A percentile compares a stretch with the other conserved stretches of the same genome.
Evolutionary conservation across 2,888 invertebrate species (phyloP).

Genomic region (Idaea aversata): DNA sequence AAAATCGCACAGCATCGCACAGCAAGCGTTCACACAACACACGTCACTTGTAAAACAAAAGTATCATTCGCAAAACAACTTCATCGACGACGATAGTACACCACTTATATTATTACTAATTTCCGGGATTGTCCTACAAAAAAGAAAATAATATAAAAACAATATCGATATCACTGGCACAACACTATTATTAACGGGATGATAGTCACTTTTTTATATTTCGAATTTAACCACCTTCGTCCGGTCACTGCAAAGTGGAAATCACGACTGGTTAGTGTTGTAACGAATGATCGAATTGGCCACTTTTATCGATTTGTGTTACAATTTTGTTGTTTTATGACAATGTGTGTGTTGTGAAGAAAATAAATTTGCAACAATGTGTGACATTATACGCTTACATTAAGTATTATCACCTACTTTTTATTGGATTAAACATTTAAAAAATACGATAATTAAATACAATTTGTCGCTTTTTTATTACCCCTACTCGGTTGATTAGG

Average conservation of each 20-base stretch:
- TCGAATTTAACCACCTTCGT: slow-evolving; percentile 75
- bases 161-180: slow-evolving; percentile 62
- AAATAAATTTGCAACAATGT: slow-evolving; percentile 31
- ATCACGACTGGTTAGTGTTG: slow-evolving; percentile 74
- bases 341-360: slow-evolving; percentile 43
- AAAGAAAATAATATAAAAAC: slow-evolving; percentile 72
- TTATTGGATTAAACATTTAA: not conserved
- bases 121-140: slow-evolving; percentile 80
- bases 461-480: not conserved
- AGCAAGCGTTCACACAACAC: slow-evolving; percentile 73
- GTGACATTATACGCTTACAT: not conserved
- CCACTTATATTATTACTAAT: slow-evolving; percentile 76
- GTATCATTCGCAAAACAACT: slow-evolving; percentile 80
- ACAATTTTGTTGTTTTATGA: slow-evolving; percentile 55
- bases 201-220: slow-evolving; percentile 61
- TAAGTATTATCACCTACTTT: not conserved
- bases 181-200: slow-evolving; percentile 51
- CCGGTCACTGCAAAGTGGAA: slow-evolving; percentile 79
- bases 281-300: slow-evolving; percentile 52
- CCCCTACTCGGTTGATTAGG: not conserved
- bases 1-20: slow-evolving; percentile 60
- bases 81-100: slow-evolving; percentile 76
- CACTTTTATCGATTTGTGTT: slow-evolving; percentile 59
- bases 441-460: not conserved
- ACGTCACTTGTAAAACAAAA: slow-evolving; percentile 71